phyloP scores from a whole-genome alignment of 2,888 invertebrate species.

The Pheosia gnoma region DNA sequence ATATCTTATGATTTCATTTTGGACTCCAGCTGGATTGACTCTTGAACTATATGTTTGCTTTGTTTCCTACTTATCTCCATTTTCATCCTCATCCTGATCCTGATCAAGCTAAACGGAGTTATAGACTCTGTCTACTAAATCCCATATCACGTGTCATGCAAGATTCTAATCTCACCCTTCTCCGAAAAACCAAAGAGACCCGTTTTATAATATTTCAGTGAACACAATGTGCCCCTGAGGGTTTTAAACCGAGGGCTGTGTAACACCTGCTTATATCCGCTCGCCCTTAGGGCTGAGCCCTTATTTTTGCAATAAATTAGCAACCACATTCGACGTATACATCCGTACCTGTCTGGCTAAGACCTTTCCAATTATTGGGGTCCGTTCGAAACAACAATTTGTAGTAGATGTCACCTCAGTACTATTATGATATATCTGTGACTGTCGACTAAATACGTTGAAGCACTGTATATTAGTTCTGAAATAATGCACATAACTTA shows the following conservation, averaged over 20 bases:
- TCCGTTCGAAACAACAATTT: conserved; percentile 38
- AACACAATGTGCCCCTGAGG: conserved; percentile 46
- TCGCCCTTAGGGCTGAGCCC: conserved; percentile 33
- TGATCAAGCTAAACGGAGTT: conserved; percentile 24
- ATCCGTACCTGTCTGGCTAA: conserved; percentile 45
- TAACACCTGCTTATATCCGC: conserved; percentile 50
- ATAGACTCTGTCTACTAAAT: conserved; percentile 20
- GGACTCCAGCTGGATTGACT: no score
- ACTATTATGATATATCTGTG: conserved; percentile 17
- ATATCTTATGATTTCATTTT: no score
- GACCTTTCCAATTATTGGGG: conserved; percentile 49
- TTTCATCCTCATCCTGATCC: no score
- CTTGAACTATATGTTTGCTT: no score
- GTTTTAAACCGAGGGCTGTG: conserved; percentile 35
- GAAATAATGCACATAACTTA: not conserved
- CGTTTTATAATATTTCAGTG: conserved; percentile 53
- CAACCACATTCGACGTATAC: conserved; percentile 47
- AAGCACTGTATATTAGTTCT: not conserved
- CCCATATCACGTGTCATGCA: conserved; percentile 37
- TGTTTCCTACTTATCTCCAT: no score
- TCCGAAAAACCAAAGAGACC: conserved; percentile 45
- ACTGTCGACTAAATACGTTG: not conserved
- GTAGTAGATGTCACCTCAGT: conserved; percentile 25
- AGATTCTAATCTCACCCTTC: conserved; percentile 46
- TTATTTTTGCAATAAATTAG: conserved; percentile 64